A percentile compares a stretch with the other conserved stretches of the same genome.
These are phyloP conservation scores for Steinernema khuongi DNA, from an alignment of 1,140 invertebrate genomes.

Conservation along the genomic window DNA sequence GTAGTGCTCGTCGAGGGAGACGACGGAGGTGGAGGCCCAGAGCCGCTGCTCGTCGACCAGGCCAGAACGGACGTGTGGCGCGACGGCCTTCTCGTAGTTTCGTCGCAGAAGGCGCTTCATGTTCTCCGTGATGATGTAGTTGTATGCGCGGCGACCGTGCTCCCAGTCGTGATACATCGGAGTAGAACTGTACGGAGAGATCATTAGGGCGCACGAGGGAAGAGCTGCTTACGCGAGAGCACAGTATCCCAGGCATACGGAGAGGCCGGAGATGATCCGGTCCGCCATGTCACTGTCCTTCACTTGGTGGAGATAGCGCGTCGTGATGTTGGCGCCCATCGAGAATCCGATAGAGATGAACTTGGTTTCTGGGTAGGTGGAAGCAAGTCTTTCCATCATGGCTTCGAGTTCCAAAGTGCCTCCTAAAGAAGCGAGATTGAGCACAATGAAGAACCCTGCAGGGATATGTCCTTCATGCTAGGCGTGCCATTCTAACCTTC, in stretches of 20 bases:
- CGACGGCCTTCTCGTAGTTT: slow-evolving; percentile 72
- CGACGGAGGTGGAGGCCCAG: slow-evolving; percentile 74
- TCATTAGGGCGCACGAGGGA: slow-evolving; percentile 84
- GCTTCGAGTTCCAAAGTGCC: slow-evolving; percentile 76
- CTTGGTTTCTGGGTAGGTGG: slow-evolving; percentile 70
- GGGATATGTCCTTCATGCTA: not conserved
- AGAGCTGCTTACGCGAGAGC: slow-evolving; percentile 69
- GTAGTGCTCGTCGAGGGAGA: slow-evolving; percentile 80
- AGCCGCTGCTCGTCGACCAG: slow-evolving; percentile 66
- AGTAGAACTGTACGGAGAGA: slow-evolving; percentile 74
- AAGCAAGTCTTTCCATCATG: slow-evolving; percentile 72
- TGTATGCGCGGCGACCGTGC: slow-evolving; percentile 77
- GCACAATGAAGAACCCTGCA: not conserved
- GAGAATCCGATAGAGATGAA: slow-evolving; percentile 81
- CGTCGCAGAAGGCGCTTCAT: slow-evolving; percentile 75
- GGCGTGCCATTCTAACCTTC: slow-evolving; percentile 26
- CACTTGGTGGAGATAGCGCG: slow-evolving; percentile 33
- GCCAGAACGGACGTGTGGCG: slow-evolving; percentile 68
- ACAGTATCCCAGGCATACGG: slow-evolving; percentile 12
- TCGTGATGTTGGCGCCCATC: slow-evolving; percentile 65
- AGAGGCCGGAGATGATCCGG: not conserved
- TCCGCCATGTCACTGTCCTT: not conserved
- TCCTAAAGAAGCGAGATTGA: slow-evolving; percentile 63
- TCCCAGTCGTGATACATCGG: slow-evolving; percentile 76
- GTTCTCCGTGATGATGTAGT: slow-evolving; percentile 86